Evolutionary conservation across 2,888 invertebrate genomes (phyloP).

Genomic region (Creontiades dilutus): DNA sequence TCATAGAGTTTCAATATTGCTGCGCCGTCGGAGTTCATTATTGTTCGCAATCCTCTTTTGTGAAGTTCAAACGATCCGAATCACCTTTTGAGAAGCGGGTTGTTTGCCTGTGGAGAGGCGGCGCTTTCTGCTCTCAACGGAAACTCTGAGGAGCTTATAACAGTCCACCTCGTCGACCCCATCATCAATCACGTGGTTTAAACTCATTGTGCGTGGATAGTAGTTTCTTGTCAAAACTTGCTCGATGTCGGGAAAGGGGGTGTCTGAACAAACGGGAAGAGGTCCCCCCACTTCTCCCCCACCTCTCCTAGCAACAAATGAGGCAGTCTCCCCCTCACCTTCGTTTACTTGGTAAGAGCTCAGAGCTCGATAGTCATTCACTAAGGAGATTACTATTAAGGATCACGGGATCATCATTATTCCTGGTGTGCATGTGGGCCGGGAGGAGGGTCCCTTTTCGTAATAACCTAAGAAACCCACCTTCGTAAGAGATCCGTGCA

Average conservation of each 20-base stretch:
- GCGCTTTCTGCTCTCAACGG: background rate
- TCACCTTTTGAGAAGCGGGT: constrained; percentile 13
- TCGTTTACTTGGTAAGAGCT: background rate
- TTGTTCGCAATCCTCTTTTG: constrained; percentile 12
- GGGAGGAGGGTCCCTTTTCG: no score
- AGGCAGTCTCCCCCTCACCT: background rate
- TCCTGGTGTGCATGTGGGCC: background rate
- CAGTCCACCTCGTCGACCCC: constrained; percentile 3
- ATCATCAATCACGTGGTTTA: constrained; percentile 31
- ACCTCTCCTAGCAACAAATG: background rate
- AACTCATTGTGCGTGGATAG: constrained; percentile 14
- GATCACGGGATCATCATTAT: constrained; percentile 16
- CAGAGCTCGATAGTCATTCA: constrained; percentile 2
- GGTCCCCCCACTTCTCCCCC: no score
- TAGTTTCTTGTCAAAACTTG: constrained; percentile 31
- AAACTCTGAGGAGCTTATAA: constrained; percentile 22
- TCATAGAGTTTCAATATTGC: background rate
- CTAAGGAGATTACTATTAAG: background rate
- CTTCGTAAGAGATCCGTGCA: no score
- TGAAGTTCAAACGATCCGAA: constrained; percentile 19
- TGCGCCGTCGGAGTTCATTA: background rate
- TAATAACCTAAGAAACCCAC: no score
- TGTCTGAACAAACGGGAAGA: background rate
- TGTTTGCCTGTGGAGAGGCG: background rate
- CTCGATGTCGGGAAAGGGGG: background rate